A percentile compares a stretch with the other conserved stretches of the same genome.
Conservation (phyloP, 2,113 vertebrate genomes). For the Pogonocichla stellata region DNA sequence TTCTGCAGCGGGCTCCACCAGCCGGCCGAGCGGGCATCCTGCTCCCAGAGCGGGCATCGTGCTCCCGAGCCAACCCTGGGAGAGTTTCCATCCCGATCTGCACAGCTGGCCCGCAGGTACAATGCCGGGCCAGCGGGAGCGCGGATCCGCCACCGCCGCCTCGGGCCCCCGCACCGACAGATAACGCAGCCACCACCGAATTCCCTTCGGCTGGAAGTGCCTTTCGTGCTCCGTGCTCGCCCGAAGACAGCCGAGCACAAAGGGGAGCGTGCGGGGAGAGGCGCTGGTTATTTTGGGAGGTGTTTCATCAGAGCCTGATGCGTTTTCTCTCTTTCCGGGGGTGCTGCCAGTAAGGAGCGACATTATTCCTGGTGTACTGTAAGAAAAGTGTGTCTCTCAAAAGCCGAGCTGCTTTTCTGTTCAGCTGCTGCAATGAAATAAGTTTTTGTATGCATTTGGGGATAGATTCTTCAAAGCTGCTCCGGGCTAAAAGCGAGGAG, state of each 20-base stretch:
- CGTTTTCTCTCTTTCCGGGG: background rate
- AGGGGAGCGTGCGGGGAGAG: background rate
- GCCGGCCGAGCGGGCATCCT: background rate
- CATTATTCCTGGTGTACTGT: background rate
- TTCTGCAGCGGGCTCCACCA: conserved; percentile 6
- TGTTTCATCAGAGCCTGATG: conserved; percentile 1
- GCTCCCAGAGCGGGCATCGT: background rate
- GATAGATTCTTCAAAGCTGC: background rate
- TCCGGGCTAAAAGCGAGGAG: background rate
- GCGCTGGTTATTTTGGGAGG: background rate
- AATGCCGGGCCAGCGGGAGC: background rate
- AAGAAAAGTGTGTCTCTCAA: background rate
- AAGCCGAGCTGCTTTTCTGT: background rate
- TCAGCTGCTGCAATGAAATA: background rate
- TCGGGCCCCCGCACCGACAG: background rate
- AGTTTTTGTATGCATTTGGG: background rate
- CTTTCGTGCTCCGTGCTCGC: background rate
- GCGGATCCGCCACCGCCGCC: background rate
- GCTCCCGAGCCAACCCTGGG: background rate
- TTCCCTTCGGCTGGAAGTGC: background rate
- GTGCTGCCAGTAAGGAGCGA: background rate
- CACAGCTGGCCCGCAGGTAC: background rate
- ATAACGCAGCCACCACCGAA: background rate
- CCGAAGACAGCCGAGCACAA: background rate
- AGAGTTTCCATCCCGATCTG: background rate